phyloP scores from a whole-genome alignment of 2,113 vertebrate genomes.

The Leucoraja erinaceus region DNA sequence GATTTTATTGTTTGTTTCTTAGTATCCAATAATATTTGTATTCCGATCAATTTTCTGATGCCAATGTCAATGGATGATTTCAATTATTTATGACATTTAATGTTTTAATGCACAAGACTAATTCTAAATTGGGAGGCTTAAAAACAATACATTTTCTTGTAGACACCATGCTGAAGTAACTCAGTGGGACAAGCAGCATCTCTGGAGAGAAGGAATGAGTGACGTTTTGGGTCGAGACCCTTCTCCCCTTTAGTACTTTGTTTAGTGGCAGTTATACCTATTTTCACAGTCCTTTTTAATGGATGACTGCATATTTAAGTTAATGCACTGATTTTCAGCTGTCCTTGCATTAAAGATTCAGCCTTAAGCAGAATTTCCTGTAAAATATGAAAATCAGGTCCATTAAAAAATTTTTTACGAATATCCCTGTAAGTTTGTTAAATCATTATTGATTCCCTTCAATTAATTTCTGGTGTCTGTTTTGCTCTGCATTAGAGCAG shows the following conservation, averaged over 20 bases:
- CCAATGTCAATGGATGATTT: too few species aligned
- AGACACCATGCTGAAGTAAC: too few species aligned
- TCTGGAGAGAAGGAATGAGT: too few species aligned
- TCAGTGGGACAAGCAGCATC: too few species aligned
- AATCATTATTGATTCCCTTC: background rate
- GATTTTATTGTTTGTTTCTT: background rate
- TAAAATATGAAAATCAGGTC: background rate
- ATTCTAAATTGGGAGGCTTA: background rate
- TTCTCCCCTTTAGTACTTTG: background rate
- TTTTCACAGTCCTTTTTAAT: background rate
- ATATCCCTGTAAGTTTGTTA: background rate
- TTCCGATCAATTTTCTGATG: background rate
- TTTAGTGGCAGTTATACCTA: background rate
- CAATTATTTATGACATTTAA: background rate
- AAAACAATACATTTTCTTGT: background rate
- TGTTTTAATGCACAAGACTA: background rate
- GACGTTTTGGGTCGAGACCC: background rate
- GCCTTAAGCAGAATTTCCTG: background rate
- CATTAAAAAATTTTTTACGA: background rate
- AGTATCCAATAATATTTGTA: background rate
- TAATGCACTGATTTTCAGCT: background rate
- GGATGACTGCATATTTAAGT: background rate
- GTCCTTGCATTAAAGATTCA: background rate
- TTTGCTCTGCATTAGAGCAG: background rate
- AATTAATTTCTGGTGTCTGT: background rate